Evolutionary conservation across 2,888 invertebrate species (phyloP).

Genomic region (Apantesis nais): DNA sequence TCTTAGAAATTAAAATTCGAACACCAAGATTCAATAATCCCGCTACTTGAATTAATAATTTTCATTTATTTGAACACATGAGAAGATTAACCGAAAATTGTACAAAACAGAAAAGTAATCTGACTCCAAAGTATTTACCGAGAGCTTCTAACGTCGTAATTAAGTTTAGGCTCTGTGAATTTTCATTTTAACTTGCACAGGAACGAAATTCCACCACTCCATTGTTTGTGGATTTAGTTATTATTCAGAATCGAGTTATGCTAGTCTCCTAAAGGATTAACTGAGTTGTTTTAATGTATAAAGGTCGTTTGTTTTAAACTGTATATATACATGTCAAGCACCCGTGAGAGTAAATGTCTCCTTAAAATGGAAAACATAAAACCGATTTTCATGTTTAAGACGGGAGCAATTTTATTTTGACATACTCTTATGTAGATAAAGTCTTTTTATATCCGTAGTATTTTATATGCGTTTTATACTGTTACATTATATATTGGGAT

Average conservation of each 20-base stretch:
- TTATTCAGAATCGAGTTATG: slow-evolving; percentile 60
- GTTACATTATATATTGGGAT: no score
- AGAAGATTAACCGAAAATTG: slow-evolving; percentile 39
- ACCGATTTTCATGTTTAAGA: slow-evolving; percentile 3
- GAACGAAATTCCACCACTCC: slow-evolving; percentile 52
- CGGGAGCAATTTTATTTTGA: not conserved
- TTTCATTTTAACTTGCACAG: slow-evolving; percentile 59
- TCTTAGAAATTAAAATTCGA: not conserved
- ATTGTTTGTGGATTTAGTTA: slow-evolving; percentile 65
- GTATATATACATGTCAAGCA: slow-evolving; percentile 41
- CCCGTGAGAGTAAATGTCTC: slow-evolving; percentile 7
- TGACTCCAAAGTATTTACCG: slow-evolving; percentile 42
- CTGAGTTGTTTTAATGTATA: slow-evolving; percentile 48
- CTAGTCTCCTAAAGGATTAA: slow-evolving; percentile 46
- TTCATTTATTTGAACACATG: slow-evolving; percentile 32
- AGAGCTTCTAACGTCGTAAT: slow-evolving; percentile 51
- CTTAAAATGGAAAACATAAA: slow-evolving; percentile 1
- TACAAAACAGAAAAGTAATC: slow-evolving; percentile 55
- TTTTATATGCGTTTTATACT: no score
- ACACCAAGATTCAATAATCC: slow-evolving; percentile 5
- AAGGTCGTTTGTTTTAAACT: slow-evolving; percentile 48
- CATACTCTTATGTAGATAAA: no score
- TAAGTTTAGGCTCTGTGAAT: slow-evolving; percentile 59
- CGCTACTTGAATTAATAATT: slow-evolving; percentile 26
- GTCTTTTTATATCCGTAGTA: no score